Base-by-base conservation (phyloP, 2,888 invertebrate genomes). In the Yponomeuta sedellus region DNA sequence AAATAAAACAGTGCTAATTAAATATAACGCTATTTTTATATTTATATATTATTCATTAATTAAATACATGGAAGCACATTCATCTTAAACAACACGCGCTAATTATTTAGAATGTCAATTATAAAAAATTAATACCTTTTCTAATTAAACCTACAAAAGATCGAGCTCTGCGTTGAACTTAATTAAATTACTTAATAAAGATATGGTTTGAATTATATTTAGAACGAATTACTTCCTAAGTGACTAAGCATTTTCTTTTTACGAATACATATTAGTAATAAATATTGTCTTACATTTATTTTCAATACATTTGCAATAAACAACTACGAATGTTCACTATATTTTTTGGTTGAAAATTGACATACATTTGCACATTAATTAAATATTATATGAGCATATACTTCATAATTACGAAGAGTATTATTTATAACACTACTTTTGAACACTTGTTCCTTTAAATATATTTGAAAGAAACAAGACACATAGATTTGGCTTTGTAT, bases 281-380 rank as follows among this genome's bases (percentile, higher is more conserved):
- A 64, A 68, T 72, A 72, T 71, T 71, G 67, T 70, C 70, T 71
- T 70, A 70, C 64, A 66, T 61, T 63, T 67, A 70, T 71, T 71
- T 72, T 71, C 68, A 69, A 70, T 69, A 34, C 8, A 34, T 61
- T 69, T 70, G 71, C 70, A 67, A 68, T 72, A 74, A 71, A 71
- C 69, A 73, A 72, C 74, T 75, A 77, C 76, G 75, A 77, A 76
- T 75, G 75, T 75, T 76, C 73, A 76, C 76, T 74, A 74, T 69
- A 59, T 73, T 70, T 74, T 72, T 70, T 52, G 44, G 12, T 70
- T 70, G 71, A 65, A 74, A 75, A 76, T 75, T 75, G 74, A 76
- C 75, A 64, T 68, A 71, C 70, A 71, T 70, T 71, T 73, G 72
- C 28, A 61, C 58, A 66, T 44, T 44, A 61, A 22, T 56, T 58